Conservation (phyloP, 30 jellyfish, hydroid and myxozoan genomes). For the Chironex yamaguchii region DNA sequence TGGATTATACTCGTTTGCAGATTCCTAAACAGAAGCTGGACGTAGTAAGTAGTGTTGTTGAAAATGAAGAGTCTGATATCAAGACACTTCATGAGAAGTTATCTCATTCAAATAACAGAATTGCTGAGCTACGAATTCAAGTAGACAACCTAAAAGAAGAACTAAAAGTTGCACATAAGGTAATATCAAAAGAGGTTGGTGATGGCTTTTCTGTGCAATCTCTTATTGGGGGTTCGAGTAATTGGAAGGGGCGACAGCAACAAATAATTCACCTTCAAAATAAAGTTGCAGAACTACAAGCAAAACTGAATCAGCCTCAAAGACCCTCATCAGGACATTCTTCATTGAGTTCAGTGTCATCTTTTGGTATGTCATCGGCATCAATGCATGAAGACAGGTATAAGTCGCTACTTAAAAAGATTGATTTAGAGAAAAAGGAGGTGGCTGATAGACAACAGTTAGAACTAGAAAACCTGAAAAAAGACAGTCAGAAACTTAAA, state of each 20-base stretch:
- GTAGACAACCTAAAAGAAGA: conserved; percentile 82
- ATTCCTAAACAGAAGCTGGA: conserved; percentile 25
- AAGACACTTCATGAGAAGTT: conserved; percentile 62
- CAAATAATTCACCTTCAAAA: conserved; percentile 81
- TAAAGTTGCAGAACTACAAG: conserved; percentile 59
- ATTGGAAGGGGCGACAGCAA: conserved; percentile 98
- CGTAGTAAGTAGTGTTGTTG: neutral
- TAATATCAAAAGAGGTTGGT: conserved; percentile 88
- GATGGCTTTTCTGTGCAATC: conserved; percentile 85
- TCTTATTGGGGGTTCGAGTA: conserved; percentile 59
- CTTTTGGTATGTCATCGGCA: conserved; percentile 28
- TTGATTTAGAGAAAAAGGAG: conserved; percentile 86
- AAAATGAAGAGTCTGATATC: neutral
- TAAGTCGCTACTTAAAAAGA: conserved; percentile 72
- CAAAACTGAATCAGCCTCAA: conserved; percentile 72
- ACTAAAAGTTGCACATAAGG: conserved; percentile 92
- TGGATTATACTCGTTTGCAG: neutral
- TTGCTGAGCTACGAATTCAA: conserved; percentile 80
- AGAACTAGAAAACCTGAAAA: conserved; percentile 70
- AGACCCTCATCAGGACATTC: neutral
- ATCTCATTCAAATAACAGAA: conserved; percentile 52
- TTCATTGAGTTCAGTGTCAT: conserved; percentile 12
- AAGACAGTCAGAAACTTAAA: conserved; percentile 71
- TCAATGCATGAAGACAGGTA: conserved; percentile 87
- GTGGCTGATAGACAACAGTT: conserved; percentile 71